Base-by-base conservation (phyloP, 2,797 vertebrate genomes). In the Scomberomorus guttatus region DNA sequence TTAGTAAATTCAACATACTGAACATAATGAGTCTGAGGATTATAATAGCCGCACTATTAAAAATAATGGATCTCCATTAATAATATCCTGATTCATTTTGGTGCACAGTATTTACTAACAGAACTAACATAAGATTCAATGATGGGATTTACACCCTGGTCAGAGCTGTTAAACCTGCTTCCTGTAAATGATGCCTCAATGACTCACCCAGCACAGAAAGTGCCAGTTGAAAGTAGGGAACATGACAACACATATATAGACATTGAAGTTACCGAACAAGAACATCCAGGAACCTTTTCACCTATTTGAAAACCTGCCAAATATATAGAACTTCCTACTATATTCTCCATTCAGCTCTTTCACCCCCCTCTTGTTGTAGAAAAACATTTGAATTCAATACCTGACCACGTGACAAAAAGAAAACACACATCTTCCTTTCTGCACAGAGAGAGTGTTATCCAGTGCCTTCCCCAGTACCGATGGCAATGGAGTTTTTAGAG, bases 161-260 rank as follows among this genome's bases (percentile, higher is more conserved):
- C 27, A 62, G 51, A 68, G 44, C 13, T 8, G 56, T 12, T 32
- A 20, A 54, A 71, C 51, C 34, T 57, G 69, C 15, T 72, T 14
- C 0, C 9, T 63, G 8, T 48, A 10, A 29, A 5, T 20, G 0
- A 56, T 18, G n/a, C 4, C 46, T 50, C 34, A 60, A 54, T 58
- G 25, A 69, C 46, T 52, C 20, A 42, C 8, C 11, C 0, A 0
- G 0, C 3, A 7, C 0, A 10, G 6, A 39, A 6, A 51, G 5
- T 63, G 27, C 58, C 39, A 54, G 52, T 17, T 79, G 5, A 22
- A 24, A 29, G 5, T 2, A 17, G 22, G 7, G 3, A 70, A 58
- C 18, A 46, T 5, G 1, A 27, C 11, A 22, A 15, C 32, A n/a
- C 2, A 55, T 10, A 20, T 32, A 65, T 22, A 46, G 7, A 24